Percentiles rank a stretch among this genome's conserved stretches.
These are phyloP conservation scores for Thysanoteuthis rhombus DNA, from an alignment of 2,888 invertebrate genomes.

Conservation along the genomic window DNA sequence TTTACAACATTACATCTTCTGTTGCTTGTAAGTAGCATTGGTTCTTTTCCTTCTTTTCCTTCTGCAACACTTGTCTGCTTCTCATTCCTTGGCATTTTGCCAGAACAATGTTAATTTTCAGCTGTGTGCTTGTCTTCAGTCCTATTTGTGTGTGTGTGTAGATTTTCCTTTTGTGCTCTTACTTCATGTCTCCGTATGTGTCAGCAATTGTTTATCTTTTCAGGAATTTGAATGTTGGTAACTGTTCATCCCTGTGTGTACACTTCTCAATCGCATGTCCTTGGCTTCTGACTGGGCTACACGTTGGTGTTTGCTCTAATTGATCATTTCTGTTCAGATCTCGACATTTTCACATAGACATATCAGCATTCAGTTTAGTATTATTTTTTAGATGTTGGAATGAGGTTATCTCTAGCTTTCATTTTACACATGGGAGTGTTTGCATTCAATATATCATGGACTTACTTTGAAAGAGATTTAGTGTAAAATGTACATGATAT, in stretches of 20 bases:
- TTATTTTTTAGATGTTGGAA: too few species aligned
- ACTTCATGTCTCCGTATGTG: background rate
- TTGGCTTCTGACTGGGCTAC: too few species aligned
- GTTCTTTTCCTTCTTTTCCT: background rate
- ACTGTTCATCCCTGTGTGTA: background rate
- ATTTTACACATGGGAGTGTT: too few species aligned
- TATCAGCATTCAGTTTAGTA: background rate
- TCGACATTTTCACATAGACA: background rate
- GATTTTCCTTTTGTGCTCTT: background rate
- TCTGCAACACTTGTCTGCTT: background rate
- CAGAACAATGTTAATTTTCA: background rate
- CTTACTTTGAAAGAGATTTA: too few species aligned
- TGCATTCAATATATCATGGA: too few species aligned
- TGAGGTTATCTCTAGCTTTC: too few species aligned
- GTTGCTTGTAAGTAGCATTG: constrained; percentile 58
- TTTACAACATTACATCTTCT: constrained; percentile 56
- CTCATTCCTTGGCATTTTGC: background rate
- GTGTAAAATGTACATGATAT: too few species aligned
- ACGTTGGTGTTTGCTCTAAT: background rate
- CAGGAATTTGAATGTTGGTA: background rate
- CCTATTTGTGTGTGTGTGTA: background rate
- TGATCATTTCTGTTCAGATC: background rate
- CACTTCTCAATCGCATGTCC: background rate
- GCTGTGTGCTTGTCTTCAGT: background rate
- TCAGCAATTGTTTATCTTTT: background rate